Evolutionary conservation across 2,888 invertebrate genomes (phyloP), one percentile per base, ranked within the genome.

Genomic region (Danaus chrysippus): DNA sequence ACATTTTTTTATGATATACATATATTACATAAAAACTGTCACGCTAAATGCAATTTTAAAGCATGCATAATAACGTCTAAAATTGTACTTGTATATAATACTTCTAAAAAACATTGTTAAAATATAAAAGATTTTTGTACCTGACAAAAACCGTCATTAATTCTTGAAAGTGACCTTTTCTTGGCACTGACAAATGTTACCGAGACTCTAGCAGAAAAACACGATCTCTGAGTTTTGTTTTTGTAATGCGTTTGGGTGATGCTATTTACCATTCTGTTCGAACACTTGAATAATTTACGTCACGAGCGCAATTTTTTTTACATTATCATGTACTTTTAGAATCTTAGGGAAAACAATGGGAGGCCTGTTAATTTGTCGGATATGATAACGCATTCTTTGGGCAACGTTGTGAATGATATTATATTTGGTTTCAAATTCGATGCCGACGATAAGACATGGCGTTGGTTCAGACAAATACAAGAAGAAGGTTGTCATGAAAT

Each of bases 401-500:
- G 97, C 19, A 96, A 96, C 73, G 90, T 95, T 17, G 92, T 97
- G 62, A 95, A 96, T 76, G 92, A 93, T 68, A 84, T 97, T 54
- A 94, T 97, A 15, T 96, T 96, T 75, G 97, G 97, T 0, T 92
- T 92, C 72, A 93, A 92, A 70, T 97, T 93, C 81, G 84, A 91
- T 1, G 90, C 92, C 57, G 89, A 95, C 62, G 95, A 97, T 76
- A 89, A 92, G 74, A 93, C 93, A 8, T 97, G 97, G 96, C 87
- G 86, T 61, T 95, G 95, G 93, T 85, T 97, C 61, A 93, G 95
- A 73, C 86, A 94, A 71, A 87, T 96, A 58, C 96, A 97, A 81
- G 96, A 96, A 77, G 95, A 96, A 79, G 97, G 97, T 0, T 94
- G 95, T 56, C 95, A 96, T 76, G 92, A 94, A 73, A 95, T 97